Base-by-base conservation (phyloP, 2,888 invertebrate species). In the Drosophila birchii region DNA sequence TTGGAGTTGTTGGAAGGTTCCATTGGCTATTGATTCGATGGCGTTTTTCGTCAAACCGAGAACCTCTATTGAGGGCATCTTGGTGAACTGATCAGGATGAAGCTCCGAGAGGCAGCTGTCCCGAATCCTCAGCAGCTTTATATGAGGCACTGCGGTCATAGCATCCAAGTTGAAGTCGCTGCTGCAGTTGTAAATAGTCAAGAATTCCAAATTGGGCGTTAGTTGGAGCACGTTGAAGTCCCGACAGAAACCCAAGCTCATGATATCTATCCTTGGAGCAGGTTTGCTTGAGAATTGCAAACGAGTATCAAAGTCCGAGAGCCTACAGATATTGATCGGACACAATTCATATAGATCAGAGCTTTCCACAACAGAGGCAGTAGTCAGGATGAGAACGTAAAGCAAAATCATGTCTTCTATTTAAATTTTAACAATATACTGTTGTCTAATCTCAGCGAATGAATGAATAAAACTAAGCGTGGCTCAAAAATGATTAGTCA, bases 11-110 rank as follows among this genome's bases (percentile, higher is more conserved):
- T 45, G 73, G 51, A 91, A 92, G 0, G 92, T 85, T 20, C 77
- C 60, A 16, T 63, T 61, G 20, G 86, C 79, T 41, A 91, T 67
- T 38, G 73, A 71, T 16, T 83, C 81, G 7, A 91, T 85, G 20
- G 61, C 78, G 47, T 91, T 92, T 75, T 80, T 64, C 12, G 76
- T 78, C 41, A 91, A 76, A n/a, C 88, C 82, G 3, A 91, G 81
- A 47, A 86, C 67, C 56, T 89, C 76, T 23, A 91, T 66, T 3
- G 44, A 44, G 41, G 49, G 64, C 12, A 81, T 55, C 1, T 66
- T 32, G 11, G 16, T 45, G 39, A 91, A 92, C 4, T 81, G 78
- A 26, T 78, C 75, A 54, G 78, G 79, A 9, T 69, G 71, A 36
- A 92, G 61, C 1, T 72, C 77, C 1, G 76, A 76, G 6, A 91